These are phyloP conservation scores for Dendrocincla fuliginosa DNA, from an alignment of 2,797 vertebrate genomes.

Conservation along the genomic window DNA sequence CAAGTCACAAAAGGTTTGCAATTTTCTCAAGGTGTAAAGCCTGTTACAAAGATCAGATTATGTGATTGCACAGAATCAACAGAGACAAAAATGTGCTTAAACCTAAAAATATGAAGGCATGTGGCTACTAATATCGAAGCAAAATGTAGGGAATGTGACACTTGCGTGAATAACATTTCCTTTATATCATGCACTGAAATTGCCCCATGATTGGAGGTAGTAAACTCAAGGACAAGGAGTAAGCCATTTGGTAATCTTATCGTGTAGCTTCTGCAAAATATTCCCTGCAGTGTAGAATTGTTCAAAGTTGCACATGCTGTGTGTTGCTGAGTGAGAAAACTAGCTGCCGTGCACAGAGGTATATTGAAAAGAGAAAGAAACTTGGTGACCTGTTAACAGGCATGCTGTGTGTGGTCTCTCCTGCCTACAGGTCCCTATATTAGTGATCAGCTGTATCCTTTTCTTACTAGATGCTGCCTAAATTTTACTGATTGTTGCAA, in stretches of 20 bases:
- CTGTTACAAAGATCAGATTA: not conserved
- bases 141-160: not conserved
- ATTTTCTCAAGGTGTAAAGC: not conserved
- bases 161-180: not conserved
- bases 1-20: not conserved
- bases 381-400: slow-evolving; percentile 10
- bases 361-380: slow-evolving; percentile 13
- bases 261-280: slow-evolving; percentile 75
- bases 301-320: slow-evolving; percentile 70
- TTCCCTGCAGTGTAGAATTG: slow-evolving; percentile 70
- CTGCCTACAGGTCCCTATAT: not conserved
- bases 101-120: not conserved
- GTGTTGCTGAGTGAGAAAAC: slow-evolving; percentile 59
- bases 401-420: not conserved
- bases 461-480: not conserved
- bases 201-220: slow-evolving; percentile 51
- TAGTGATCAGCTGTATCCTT: not conserved
- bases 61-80: not conserved
- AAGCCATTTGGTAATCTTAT: slow-evolving; percentile 72
- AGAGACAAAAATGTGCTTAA: not conserved
- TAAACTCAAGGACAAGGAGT: slow-evolving; percentile 72
- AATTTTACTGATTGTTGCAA: not conserved
- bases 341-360: slow-evolving; percentile 49
- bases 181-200: not conserved
- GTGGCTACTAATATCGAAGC: not conserved